Evolutionary conservation across 2,797 vertebrate species (phyloP), one percentile per base, ranked within the genome.

Genomic region (Gallinago nigripennis): DNA sequence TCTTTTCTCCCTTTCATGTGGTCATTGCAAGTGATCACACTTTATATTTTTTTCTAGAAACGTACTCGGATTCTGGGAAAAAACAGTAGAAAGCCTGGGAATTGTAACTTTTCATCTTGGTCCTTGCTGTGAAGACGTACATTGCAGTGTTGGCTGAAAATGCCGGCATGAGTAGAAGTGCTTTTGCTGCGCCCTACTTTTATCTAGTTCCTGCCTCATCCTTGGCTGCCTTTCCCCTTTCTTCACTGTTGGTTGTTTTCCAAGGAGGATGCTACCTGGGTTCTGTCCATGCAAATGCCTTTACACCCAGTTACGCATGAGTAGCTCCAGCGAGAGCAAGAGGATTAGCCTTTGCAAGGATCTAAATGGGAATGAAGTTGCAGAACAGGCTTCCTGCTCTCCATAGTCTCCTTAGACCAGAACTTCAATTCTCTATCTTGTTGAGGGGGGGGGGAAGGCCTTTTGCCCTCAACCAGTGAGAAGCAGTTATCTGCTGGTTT

Each of bases 361-460:
- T 45, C 48, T 63, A 50, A 89, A 75, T 28, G 24, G 31, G 31
- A 93, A 33, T 16, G 27, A 83, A 94, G 66, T 58, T 88, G 77
- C 48, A 82, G 48, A 86, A 72, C n/a, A 79, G 79, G 46, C 75
- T 84, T 58, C 39, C 51, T 30, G 53, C 30, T 50, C 14, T 70
- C 53, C 14, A 3, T 25, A 27, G 37, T 61, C 31, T 85, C 54
- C 0, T 0, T 27, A 86, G 50, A 86, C 20, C 17, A 69, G 27
- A 86, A 69, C 48, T 53, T 77, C 16, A 72, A 1, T 45, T 78
- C 5, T 71, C 54, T 28, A 57, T 61, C 48, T 56, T 82, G 23
- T 13, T 28, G 8, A 8, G 30, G 20, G 9, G 19, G 0, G 1
- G 4, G 16, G 8, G 46, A 30, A 28, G 16, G 28, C 10, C 11